These are phyloP conservation scores for Agonopterix subpropinquella DNA, from an alignment of 2,888 invertebrate genomes.

Conservation along the genomic window DNA sequence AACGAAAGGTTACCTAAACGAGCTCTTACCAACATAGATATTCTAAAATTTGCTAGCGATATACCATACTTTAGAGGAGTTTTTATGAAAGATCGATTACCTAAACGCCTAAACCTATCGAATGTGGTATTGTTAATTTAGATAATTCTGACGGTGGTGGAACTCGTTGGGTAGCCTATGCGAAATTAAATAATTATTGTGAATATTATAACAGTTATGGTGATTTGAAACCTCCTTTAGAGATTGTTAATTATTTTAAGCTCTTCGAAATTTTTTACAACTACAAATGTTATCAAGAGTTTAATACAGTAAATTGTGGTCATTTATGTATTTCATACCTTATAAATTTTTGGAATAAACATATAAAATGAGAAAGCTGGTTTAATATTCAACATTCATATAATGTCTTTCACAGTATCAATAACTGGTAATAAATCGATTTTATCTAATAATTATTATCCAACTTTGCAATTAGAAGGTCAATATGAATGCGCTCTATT, in stretches of 20 bases:
- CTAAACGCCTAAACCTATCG: no score
- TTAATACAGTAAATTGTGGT: conserved; percentile 23
- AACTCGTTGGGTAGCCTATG: no score
- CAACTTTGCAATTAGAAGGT: conserved; percentile 8
- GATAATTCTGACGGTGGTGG: no score
- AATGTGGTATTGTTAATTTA: no score
- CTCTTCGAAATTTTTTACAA: conserved; percentile 15
- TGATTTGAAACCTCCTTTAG: no score
- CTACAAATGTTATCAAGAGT: conserved; percentile 23
- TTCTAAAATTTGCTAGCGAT: no score
- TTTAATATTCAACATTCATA: conserved; percentile 1
- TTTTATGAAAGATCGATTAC: no score
- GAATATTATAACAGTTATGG: no score
- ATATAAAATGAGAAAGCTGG: background rate
- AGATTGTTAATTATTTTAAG: no score
- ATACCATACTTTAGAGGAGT: no score
- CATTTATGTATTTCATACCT: conserved; percentile 28
- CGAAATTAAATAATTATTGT: no score
- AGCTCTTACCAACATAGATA: conserved; percentile 5
- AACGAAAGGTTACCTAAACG: conserved; percentile 2
- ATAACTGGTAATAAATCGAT: conserved; percentile 13
- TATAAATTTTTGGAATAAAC: conserved; percentile 13
- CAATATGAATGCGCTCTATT: conserved; percentile 16
- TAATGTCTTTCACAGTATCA: conserved; percentile 17
- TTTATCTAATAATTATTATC: conserved; percentile 10